Evolutionary conservation across 2,797 vertebrate genomes (phyloP).

Genomic region (Eremophila alpestris): DNA sequence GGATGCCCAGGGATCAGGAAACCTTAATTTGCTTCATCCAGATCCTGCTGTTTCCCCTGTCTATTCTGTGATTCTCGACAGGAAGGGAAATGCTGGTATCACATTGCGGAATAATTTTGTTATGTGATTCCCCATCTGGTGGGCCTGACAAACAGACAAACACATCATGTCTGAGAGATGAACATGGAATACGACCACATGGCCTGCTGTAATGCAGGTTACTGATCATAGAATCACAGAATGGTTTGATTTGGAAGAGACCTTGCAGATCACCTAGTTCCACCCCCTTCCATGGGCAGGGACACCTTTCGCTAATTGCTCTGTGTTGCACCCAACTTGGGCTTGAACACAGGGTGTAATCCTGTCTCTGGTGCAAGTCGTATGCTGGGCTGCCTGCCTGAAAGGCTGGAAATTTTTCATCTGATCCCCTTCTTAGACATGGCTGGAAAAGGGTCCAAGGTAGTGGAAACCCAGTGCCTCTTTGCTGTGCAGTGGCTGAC

Average conservation of each 20-base stretch:
- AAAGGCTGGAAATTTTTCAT: neutral
- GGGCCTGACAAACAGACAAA: neutral
- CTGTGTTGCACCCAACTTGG: neutral
- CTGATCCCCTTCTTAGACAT: accelerated
- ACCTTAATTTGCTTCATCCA: neutral
- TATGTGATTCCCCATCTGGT: neutral
- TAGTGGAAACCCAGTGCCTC: neutral
- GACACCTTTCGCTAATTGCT: neutral
- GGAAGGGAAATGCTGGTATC: neutral
- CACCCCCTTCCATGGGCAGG: neutral
- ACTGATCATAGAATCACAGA: neutral
- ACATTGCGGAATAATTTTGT: neutral
- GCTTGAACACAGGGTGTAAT: neutral
- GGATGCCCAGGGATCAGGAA: neutral
- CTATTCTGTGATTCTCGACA: accelerated
- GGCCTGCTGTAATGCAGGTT: neutral
- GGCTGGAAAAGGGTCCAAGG: neutral
- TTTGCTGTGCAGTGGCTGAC: neutral
- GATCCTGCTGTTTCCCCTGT: neutral
- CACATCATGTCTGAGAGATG: neutral
- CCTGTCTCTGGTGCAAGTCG: neutral
- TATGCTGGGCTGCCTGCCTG: accelerated
- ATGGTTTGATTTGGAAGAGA: neutral
- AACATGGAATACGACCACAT: neutral
- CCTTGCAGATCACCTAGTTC: neutral